Conservation (phyloP, 2,113 vertebrate species). For the Oophaga pumilio region DNA sequence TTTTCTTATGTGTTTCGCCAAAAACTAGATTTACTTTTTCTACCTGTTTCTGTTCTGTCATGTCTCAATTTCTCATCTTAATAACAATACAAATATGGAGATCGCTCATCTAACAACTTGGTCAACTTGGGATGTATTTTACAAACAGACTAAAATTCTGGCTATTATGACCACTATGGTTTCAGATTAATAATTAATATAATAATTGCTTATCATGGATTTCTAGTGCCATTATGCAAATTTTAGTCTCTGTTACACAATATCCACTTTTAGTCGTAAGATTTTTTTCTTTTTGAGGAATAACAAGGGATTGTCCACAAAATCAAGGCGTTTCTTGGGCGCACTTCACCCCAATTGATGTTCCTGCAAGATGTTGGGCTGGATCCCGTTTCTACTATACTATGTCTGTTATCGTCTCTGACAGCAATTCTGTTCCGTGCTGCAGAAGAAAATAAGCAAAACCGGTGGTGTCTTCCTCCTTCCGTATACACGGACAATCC, state of each 20-base stretch:
- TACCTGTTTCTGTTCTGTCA: not conserved
- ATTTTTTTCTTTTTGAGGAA: too few species aligned
- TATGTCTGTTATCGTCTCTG: too few species aligned
- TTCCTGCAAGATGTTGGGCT: too few species aligned
- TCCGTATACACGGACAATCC: too few species aligned
- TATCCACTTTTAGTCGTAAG: not conserved
- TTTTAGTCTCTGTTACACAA: not conserved
- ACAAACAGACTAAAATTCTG: not conserved
- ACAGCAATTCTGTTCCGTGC: too few species aligned
- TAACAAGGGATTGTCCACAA: too few species aligned
- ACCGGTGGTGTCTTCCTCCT: too few species aligned
- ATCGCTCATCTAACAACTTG: not conserved
- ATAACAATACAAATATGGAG: not conserved
- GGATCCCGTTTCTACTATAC: too few species aligned
- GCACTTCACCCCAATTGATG: too few species aligned
- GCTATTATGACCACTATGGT: not conserved
- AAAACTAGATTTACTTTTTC: constrained; percentile 10
- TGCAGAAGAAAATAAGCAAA: too few species aligned
- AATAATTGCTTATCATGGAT: not conserved
- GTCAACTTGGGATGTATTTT: not conserved
- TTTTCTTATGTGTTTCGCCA: not conserved
- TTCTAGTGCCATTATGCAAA: not conserved
- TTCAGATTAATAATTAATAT: not conserved
- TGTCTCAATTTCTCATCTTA: not conserved
- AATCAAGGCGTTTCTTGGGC: too few species aligned